A percentile compares a stretch with the other conserved stretches of the same genome.
phyloP scores from a whole-genome alignment of 2,797 vertebrate genomes.

The Orientallactaga sibirica region DNA sequence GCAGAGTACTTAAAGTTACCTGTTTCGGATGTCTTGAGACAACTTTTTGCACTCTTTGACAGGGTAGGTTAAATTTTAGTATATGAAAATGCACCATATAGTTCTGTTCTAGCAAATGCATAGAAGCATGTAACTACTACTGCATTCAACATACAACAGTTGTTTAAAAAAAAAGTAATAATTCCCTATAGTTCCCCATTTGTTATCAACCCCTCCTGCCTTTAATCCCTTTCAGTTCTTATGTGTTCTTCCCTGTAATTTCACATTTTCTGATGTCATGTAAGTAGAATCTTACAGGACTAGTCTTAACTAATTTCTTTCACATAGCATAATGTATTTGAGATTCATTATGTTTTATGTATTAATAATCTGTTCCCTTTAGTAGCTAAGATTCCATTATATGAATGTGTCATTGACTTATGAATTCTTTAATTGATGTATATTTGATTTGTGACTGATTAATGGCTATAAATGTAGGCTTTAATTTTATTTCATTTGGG shows the following conservation, averaged over 20 bases:
- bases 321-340: not conserved
- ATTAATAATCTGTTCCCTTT: not conserved
- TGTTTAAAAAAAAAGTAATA: not conserved
- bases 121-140: not conserved
- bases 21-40: conserved; percentile 91
- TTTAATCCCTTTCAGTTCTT: not conserved
- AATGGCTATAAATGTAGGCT: not conserved
- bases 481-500: conserved; percentile 32
- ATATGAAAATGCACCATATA: not conserved
- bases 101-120: not conserved
- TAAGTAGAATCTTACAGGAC: not conserved
- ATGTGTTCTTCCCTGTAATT: not conserved
- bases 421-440: not conserved
- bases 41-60: conserved; percentile 97
- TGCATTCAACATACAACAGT: not conserved
- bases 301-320: not conserved
- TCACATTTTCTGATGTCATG: not conserved
- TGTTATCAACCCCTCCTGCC: not conserved
- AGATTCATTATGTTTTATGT: not conserved
- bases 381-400: not conserved
- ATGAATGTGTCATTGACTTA: not conserved
- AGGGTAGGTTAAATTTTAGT: conserved; percentile 90
- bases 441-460: not conserved
- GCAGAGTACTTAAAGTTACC: conserved; percentile 95
- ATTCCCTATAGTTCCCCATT: not conserved